Evolutionary conservation across 2,888 invertebrate species (phyloP).

Genomic region (Axea sp.): DNA sequence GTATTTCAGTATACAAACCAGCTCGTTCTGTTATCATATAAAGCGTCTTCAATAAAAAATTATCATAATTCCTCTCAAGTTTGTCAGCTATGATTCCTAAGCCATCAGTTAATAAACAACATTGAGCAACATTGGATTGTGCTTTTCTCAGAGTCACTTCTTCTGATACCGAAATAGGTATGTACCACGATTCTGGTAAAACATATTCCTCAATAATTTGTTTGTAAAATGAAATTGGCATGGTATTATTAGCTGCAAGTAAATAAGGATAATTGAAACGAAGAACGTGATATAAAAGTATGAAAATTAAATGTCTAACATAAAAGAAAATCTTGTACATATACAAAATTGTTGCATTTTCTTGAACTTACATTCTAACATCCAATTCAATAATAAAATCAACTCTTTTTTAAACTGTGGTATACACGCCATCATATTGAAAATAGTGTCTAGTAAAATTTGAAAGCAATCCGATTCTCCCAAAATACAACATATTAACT

Average conservation of each 20-base stretch:
- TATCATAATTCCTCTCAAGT: slow-evolving; percentile 81
- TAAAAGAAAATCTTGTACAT: too few species aligned
- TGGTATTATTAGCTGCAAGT: slow-evolving; percentile 13
- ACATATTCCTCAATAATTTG: slow-evolving; percentile 73
- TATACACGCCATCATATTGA: slow-evolving; percentile 82
- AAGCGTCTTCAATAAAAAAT: slow-evolving; percentile 84
- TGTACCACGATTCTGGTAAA: slow-evolving; percentile 71
- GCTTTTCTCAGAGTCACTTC: slow-evolving; percentile 76
- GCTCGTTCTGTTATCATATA: slow-evolving; percentile 86
- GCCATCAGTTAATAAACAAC: slow-evolving; percentile 86
- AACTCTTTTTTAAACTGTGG: slow-evolving; percentile 83
- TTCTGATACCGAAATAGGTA: slow-evolving; percentile 68
- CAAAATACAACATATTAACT: slow-evolving; percentile 81
- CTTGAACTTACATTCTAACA: slow-evolving; percentile 68
- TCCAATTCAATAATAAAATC: slow-evolving; percentile 82
- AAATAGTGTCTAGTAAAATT: slow-evolving; percentile 83
- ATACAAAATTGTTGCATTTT: too few species aligned
- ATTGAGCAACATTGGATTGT: slow-evolving; percentile 84
- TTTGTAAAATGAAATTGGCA: slow-evolving; percentile 65
- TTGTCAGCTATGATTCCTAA: slow-evolving; percentile 83
- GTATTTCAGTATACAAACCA: slow-evolving; percentile 78
- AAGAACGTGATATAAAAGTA: too few species aligned
- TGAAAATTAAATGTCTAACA: too few species aligned
- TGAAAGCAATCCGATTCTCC: slow-evolving; percentile 81
- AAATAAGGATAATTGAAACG: too few species aligned